Base-by-base conservation (phyloP, 1,140 invertebrate species). In the Nasonia longicornis region DNA sequence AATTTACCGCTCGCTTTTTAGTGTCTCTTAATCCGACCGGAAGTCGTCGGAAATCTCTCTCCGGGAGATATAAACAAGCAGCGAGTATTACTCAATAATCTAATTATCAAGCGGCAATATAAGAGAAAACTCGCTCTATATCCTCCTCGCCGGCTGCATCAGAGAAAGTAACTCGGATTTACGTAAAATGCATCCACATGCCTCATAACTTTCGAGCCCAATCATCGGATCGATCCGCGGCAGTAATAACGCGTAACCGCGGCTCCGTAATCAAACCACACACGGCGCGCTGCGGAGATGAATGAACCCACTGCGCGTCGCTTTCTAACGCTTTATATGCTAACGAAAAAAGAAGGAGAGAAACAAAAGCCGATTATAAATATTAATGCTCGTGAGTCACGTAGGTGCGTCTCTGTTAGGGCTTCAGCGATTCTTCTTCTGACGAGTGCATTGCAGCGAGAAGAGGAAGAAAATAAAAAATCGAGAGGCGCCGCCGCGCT, bases 121-220 rank as follows among this genome's bases (percentile, higher is more conserved):
- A 73, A 48, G 35, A 20, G 69, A 70, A 70, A 67, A 67, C 66
- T 31, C 29, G 35, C 12, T 71, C 12, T 38, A 10, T 42, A 20
- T 71, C 6, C 35, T 38, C 16, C 35, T 16, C 26, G 35, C 10
- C 7, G 38, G 3, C 6, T 58, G 6, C 20, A 7, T 58, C 52
- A n/a, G 42, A 45, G 71, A 73, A 73, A 73, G 71, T 16, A 26
- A 16, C 52, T 58, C 20, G 16, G 71, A 22, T 73, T 73, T 73
- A 73, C 71, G 31, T 73, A 73, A 73, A 73, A 38, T 42, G 69
- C 26, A 70, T 12, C 69, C 4, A 29, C 31, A 70, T 70, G 66
- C 12, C 2, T 29, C 22, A 67, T 67, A 67, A 67, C 66, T 67
- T 67, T 31, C 26, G 11, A 29, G 29, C 22, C 22, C 29, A 67